Evolutionary conservation across 2,888 invertebrate genomes (phyloP), one percentile per base, ranked within the genome.

Genomic region (Pristionchus japonicus): DNA sequence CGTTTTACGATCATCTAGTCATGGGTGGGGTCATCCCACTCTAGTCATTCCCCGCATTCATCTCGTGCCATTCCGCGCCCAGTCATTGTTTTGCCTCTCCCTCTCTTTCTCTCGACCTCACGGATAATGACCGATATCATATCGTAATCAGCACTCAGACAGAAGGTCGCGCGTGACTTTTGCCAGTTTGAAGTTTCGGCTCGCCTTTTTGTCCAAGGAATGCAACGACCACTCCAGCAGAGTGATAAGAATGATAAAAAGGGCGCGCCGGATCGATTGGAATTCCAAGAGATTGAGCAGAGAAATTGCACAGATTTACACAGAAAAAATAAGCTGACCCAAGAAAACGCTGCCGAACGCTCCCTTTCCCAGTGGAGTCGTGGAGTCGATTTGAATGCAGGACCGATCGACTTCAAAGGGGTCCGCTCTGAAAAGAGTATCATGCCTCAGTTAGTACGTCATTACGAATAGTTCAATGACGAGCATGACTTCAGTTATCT

Each of bases 271-370:
- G 15, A 67, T 67, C 67, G 67, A 67, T 67, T 34, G 31, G 7
- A 31, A 67, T 67, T 67, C 17, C 40, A 2, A 17, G 34, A 74
- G 23, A 40, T 74, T 74, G 43, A 74, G 40, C 20, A 40, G 40
- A n/a, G 23, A 74, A 34, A 23, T 40, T 40, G 23, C 40, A 23
- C 40, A 34, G n/a, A 34, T 40, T 74, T 34, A 40, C 17, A 43
- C 15, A 11, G 40, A 20, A 43, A n/a, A n/a, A n/a, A n/a, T n/a
- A n/a, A n/a, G n/a, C 74, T 74, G 7, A 74, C 74, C 74, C 43
- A 74, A n/a, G 43, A 74, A 74, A 74, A 74, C 74, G 40, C 74
- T 74, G 40, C 74, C 74, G 74, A 74, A 74, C 9, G 74, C 74
- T 1, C 74, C 74, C 15, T 40, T 17, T 9, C 74, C 74, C 37